phyloP scores from a whole-genome alignment of 2,113 vertebrate genomes.

The Lasiurus borealis region DNA sequence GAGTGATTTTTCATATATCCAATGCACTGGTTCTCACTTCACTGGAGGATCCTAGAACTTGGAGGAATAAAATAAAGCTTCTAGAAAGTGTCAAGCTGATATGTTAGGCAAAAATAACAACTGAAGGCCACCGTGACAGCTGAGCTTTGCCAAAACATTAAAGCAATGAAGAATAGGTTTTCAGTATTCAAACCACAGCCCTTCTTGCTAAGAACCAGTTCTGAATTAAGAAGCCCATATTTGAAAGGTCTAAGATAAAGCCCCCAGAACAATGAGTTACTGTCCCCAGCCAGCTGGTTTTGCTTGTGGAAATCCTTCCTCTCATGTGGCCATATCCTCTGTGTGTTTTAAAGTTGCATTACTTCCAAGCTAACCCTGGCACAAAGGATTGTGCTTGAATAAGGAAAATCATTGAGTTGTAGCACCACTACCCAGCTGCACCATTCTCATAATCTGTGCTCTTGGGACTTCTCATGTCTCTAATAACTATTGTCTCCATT shows the following conservation, averaged over 20 bases:
- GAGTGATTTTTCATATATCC: neutral
- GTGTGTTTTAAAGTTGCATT: neutral
- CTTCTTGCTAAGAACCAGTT: neutral
- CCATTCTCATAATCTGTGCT: neutral
- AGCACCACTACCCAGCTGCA: too few relatives aligned
- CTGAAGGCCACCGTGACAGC: neutral
- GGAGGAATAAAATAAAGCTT: neutral
- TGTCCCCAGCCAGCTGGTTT: neutral
- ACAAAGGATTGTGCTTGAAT: neutral
- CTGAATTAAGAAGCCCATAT: neutral
- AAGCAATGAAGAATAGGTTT: neutral
- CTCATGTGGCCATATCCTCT: neutral
- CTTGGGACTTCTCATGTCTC: too few relatives aligned
- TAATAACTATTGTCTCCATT: neutral
- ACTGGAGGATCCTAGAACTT: neutral
- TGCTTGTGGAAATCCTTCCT: neutral
- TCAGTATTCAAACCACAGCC: neutral
- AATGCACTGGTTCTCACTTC: neutral
- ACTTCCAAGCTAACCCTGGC: neutral
- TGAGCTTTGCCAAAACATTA: neutral
- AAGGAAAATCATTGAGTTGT: neutral
- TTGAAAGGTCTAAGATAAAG: neutral
- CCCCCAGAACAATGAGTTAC: too few relatives aligned
- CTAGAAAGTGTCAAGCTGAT: neutral
- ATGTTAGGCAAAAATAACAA: neutral